Conservation (phyloP, 2,797 vertebrate species). For the Synanceia verrucosa region DNA sequence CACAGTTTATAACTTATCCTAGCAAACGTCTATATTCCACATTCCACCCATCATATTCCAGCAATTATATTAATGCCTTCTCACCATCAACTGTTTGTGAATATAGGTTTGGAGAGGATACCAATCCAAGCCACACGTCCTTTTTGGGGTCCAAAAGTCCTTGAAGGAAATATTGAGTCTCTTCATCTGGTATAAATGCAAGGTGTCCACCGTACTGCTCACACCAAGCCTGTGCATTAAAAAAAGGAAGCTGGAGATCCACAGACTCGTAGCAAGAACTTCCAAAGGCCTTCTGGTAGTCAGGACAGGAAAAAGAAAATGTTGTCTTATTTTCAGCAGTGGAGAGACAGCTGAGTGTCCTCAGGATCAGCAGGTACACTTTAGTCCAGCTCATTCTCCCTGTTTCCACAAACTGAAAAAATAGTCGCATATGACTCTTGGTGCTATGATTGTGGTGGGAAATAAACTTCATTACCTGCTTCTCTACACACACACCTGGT, state of each 20-base stretch:
- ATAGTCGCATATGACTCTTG: not conserved
- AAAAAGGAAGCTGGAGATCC: constrained; percentile 73
- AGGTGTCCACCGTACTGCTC: constrained; percentile 89
- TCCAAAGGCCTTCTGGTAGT: constrained; percentile 81
- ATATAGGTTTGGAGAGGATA: constrained; percentile 56
- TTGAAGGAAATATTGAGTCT: constrained; percentile 88
- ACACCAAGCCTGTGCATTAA: constrained; percentile 87
- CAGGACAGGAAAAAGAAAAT: constrained; percentile 68
- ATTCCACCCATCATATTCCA: not conserved
- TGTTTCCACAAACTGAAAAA: not conserved
- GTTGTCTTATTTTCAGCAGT: constrained; percentile 30
- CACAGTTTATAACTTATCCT: not conserved
- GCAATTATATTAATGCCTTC: not conserved
- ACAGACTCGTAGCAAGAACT: constrained; percentile 89
- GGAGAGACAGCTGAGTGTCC: constrained; percentile 25
- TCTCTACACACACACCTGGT: not conserved
- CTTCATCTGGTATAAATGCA: constrained; percentile 85
- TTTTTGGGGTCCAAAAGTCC: constrained; percentile 75
- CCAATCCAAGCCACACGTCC: constrained; percentile 89
- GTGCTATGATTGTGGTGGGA: not conserved
- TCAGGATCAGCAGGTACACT: constrained; percentile 50
- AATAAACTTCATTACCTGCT: no score
- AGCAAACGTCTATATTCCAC: not conserved
- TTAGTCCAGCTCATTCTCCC: constrained; percentile 64
- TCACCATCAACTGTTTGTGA: constrained; percentile 69